Base-by-base conservation (phyloP, 2,888 invertebrate genomes). In the Caenorhabditis doughertyi region DNA sequence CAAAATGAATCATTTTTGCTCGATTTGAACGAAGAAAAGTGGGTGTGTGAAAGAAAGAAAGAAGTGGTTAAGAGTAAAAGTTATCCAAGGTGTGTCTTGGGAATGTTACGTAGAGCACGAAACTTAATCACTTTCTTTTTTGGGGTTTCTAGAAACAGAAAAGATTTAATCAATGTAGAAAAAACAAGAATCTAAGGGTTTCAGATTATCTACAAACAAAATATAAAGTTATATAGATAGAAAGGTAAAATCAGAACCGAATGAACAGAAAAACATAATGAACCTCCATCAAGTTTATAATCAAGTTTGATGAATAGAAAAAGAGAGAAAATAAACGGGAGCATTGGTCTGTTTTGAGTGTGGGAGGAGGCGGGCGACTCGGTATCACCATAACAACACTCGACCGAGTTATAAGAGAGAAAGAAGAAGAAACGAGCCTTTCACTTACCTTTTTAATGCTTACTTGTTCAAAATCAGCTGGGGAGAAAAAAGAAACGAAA, bases 401-500 rank as follows among this genome's bases (percentile, higher is more conserved):
- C 16, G 62, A 27, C 13, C 18, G 27, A 49, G 49, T n/a, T 32
- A 49, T 8, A 53, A 47, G 51, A 42, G 56, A 18, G 21, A 27
- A 27, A 27, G 25, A 49, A 7, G 44, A 27, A 35, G 49, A 42
- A 32, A 13, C 18, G 13, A 42, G 29, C 32, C 9, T 65, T 49
- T 65, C 49, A 13, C 35, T 51, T 27, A 42, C 9, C n/a, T n/a
- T 23, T 62, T 39, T 16, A 23, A n/a, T 11, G 16, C 29, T 32
- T 49, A 49, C 65, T 51, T 32, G 60, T 62, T 53, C 53, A 53
- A 62, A 72, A 62, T 53, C 62, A 62, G 72, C 62, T 53, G 51
- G 72, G 51, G 53, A 35, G 42, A 21, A 16, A 25, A n/a, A 18
- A 62, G 21, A 13, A 35, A 8, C 18, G 51, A 25, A 16, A 32